Conservation (phyloP, 2,888 invertebrate species). For the Diadromus collaris region DNA sequence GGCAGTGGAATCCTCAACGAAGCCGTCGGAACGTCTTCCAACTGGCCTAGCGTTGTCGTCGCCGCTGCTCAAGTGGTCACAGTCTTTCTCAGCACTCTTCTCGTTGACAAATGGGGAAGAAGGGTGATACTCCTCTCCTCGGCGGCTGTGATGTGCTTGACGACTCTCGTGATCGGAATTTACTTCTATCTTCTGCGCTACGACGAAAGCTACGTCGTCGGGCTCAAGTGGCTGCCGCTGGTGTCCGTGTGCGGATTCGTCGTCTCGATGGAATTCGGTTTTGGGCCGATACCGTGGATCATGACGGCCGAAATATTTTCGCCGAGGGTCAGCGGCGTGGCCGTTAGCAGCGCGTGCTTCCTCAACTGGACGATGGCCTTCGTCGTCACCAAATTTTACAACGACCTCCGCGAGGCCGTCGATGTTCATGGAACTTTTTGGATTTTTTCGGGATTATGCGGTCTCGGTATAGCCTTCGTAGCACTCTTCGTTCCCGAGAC, state of each 20-base stretch:
- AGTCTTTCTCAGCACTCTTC: conserved; percentile 83
- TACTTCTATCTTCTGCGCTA: conserved; percentile 82
- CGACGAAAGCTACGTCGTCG: conserved; percentile 79
- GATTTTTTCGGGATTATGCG: conserved; percentile 86
- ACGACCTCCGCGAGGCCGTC: conserved; percentile 82
- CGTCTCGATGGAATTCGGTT: conserved; percentile 90
- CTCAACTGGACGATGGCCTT: conserved; percentile 92
- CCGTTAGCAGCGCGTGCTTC: conserved; percentile 89
- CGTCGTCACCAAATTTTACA: conserved; percentile 88
- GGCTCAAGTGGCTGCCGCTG: conserved; percentile 89
- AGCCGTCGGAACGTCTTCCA: conserved; percentile 82
- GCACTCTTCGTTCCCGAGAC: conserved; percentile 84
- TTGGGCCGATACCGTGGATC: conserved; percentile 95
- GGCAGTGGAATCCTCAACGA: conserved; percentile 86
- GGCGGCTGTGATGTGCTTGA: conserved; percentile 86
- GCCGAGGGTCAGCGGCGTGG: conserved; percentile 88
- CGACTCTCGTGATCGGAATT: conserved; percentile 86
- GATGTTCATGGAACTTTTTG: conserved; percentile 87
- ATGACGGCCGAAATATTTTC: conserved; percentile 92
- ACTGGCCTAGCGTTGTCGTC: conserved; percentile 64
- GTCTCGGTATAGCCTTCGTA: conserved; percentile 85
- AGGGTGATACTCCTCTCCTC: conserved; percentile 89
- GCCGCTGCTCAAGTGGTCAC: conserved; percentile 34
- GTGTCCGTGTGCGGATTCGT: conserved; percentile 89
- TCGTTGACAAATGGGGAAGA: conserved; percentile 92